Conservation (phyloP, 2,888 invertebrate genomes). For the Portevinia maculata region DNA sequence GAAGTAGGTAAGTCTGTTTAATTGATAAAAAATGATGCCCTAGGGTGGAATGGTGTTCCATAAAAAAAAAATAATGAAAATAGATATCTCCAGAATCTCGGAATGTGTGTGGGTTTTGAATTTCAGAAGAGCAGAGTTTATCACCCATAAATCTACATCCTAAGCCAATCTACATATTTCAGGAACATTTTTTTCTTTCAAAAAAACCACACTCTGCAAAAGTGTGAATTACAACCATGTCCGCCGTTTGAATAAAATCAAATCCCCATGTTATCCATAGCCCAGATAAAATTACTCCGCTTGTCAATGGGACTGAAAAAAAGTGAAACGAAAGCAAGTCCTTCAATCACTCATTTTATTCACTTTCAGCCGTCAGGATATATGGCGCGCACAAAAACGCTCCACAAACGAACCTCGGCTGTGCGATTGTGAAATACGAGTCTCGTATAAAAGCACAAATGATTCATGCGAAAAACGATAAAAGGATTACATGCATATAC, state of each 20-base stretch:
- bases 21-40: too few relatives aligned
- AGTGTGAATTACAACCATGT: conserved; percentile 52
- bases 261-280: conserved; percentile 56
- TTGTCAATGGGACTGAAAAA: background rate
- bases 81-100: background rate
- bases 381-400: background rate
- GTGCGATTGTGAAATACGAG: conserved; percentile 40
- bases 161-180: background rate
- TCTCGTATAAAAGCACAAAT: conserved; percentile 46
- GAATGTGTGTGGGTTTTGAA: background rate
- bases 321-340: conserved; percentile 12
- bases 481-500: conserved; percentile 55
- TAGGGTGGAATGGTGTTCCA: too few relatives aligned
- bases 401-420: conserved; percentile 27
- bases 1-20: too few relatives aligned
- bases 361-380: conserved; percentile 36
- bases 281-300: conserved; percentile 32
- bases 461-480: conserved; percentile 68
- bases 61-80: too few relatives aligned
- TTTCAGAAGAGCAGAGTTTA: background rate
- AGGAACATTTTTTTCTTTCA: background rate
- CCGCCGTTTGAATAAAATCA: conserved; percentile 39
- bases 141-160: background rate
- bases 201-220: background rate
- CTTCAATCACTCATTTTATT: conserved; percentile 54